Base-by-base conservation (phyloP, 2,797 vertebrate species). In the Sebastes diaconus region DNA sequence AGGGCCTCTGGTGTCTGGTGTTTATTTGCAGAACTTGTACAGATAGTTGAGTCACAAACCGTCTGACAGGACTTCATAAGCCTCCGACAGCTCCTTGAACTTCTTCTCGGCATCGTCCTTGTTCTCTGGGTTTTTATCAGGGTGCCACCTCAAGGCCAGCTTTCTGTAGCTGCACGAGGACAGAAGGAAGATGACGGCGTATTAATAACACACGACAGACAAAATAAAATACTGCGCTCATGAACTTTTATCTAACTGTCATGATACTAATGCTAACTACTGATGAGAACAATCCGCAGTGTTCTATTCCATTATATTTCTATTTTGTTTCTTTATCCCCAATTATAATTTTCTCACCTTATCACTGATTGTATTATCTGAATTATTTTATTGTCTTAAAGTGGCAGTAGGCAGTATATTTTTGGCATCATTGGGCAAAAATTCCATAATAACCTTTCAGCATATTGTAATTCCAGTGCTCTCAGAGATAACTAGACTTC, bases 121-220 rank as follows among this genome's bases (percentile, higher is more conserved):
- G 78, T 98, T 97, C 50, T 99, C 98, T 0, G 97, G 98, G 84
- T 99, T 99, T 93, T 99, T 99, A 90, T 99, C 98, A 1, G 98
- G 98, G 46, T 99, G 98, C 98, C 98, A 99, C 85, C 96, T 97
- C 14, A 99, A 89, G 3, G 98, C 98, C 87, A 97, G 85, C 82
- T 97, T 99, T 84, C 97, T 97, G 84, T 99, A 99, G 76, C 98
- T 99, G 80, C 34, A 82, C 1, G 1, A 27, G 14, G 65, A 59
- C 77, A 67, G 18, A 78, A 5, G 12, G 29, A 22, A 14, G n/a
- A 65, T 14, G 11, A 30, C 8, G 2, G 46, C 22, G 5, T 27
- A 25, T 34, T 36, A 59, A 18, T 24, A 20, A 34, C 22, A n/a
- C 13, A 14, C 1, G 11, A 67, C 13, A 22, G 50, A 52, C 50